Evolutionary conservation across 2,113 vertebrate genomes (phyloP).

Genomic region (Tragulus kanchil): DNA sequence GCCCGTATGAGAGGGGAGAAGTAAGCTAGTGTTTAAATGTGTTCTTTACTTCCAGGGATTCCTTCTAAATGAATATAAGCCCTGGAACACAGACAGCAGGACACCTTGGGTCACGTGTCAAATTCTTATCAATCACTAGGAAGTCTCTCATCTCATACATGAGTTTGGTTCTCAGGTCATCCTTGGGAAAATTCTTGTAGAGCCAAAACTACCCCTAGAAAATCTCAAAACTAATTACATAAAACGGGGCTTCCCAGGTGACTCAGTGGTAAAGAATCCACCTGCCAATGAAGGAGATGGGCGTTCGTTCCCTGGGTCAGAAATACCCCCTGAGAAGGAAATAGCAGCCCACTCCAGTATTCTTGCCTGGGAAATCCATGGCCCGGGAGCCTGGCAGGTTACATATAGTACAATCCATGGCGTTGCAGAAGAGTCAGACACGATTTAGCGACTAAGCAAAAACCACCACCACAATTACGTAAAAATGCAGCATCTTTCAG

Average conservation of each 20-base stretch:
- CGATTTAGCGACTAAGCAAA: too few species aligned
- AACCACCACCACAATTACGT: not conserved
- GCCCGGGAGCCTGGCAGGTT: not conserved
- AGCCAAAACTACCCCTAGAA: not conserved
- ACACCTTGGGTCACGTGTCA: not conserved
- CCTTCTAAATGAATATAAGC: not conserved
- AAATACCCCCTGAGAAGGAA: not conserved
- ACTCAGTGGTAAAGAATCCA: not conserved
- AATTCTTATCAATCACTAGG: not conserved
- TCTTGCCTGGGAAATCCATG: not conserved
- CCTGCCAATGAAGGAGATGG: not conserved
- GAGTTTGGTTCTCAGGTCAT: not conserved
- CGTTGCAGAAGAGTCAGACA: not conserved
- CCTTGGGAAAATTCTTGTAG: not conserved
- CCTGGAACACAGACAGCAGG: not conserved
- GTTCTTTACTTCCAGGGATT: not conserved
- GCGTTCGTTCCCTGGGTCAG: not conserved
- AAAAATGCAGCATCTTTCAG: not conserved
- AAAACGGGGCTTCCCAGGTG: not conserved
- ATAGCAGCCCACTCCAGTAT: not conserved
- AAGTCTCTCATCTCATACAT: rapidly evolving
- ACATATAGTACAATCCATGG: not conserved
- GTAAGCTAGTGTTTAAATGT: not conserved
- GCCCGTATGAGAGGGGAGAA: not conserved
- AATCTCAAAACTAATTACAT: not conserved